Evolutionary conservation across 1,140 invertebrate species (phyloP), one percentile per base, ranked within the genome.

Genomic region (Lanistes nyassanus): DNA sequence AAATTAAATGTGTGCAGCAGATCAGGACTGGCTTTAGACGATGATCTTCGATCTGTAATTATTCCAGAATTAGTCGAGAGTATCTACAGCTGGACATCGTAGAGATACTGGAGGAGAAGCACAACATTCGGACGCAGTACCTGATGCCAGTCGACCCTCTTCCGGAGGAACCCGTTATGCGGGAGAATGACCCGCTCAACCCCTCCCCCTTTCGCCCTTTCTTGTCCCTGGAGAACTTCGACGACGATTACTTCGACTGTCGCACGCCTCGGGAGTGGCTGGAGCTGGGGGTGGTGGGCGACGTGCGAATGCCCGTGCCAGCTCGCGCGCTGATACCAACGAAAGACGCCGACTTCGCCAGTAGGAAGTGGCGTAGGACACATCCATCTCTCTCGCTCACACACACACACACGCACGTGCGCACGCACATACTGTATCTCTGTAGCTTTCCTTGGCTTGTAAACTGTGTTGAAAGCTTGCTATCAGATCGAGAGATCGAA

Each of bases 231-330:
- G 7, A 58, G 6, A 26, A 69, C 19, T 79, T 79, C 47, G 77
- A 79, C 70, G 76, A 76, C 66, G 66, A 71, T 51, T 74, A 74
- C 19, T 79, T 70, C 55, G 75, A 79, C n/a, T 37, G 42, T 64
- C 53, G 74, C 3, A 69, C 65, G 9, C 74, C 77, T 0, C 29
- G 51, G 36, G 77, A 79, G 23, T 79, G 77, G 77, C 64, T 79
- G 74, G 65, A 69, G n/a, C 56, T 79, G 47, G 77, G 77, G 7
- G 51, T 72, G 36, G 53, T 51, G 29, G 70, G 73, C 21, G 71
- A 65, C 66, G 55, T 51, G 34, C 39, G 58, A 23, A 56, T 56
- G 55, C 77, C 77, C 6, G 69, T 79, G 19, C 77, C 77, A 21
- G 67, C 39, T 6, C 19, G 67, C 11, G 75, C 74, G 31, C 74